phyloP scores from a whole-genome alignment of 2,888 invertebrate species.

The Volucella bombylans region DNA sequence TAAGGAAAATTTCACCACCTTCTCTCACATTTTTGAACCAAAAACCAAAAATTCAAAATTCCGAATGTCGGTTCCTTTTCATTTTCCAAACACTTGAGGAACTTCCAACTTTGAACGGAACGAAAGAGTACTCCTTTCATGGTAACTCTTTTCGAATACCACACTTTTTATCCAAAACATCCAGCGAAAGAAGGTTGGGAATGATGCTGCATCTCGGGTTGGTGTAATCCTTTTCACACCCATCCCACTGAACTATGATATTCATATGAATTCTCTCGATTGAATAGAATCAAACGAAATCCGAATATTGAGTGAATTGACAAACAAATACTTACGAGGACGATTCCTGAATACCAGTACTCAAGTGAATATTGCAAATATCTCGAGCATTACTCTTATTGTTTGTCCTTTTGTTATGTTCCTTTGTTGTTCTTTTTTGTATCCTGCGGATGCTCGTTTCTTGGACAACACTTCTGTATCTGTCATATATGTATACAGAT shows the following conservation, averaged over 20 bases:
- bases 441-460: conserved; percentile 44
- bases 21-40: background rate
- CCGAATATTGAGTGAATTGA: conserved; percentile 57
- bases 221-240: conserved; percentile 46
- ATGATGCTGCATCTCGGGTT: background rate
- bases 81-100: background rate
- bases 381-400: conserved; percentile 60
- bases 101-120: background rate
- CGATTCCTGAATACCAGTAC: conserved; percentile 7
- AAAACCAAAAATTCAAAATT: no score
- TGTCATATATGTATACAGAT: conserved; percentile 34
- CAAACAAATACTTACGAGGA: background rate
- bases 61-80: background rate
- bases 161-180: conserved; percentile 13
- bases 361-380: conserved; percentile 52
- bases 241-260: conserved; percentile 46
- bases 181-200: conserved; percentile 19
- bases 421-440: conserved; percentile 18
- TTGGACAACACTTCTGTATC: conserved; percentile 31
- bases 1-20: conserved; percentile 1
- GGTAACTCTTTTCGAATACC: background rate
- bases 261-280: conserved; percentile 51
- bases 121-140: conserved; percentile 17
- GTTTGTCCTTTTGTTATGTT: conserved; percentile 58
- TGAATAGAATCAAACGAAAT: conserved; percentile 29